A percentile compares a stretch with the other conserved stretches of the same genome.
phyloP scores from a whole-genome alignment of 2,888 invertebrate genomes.

The Hoplodrina blanda region DNA sequence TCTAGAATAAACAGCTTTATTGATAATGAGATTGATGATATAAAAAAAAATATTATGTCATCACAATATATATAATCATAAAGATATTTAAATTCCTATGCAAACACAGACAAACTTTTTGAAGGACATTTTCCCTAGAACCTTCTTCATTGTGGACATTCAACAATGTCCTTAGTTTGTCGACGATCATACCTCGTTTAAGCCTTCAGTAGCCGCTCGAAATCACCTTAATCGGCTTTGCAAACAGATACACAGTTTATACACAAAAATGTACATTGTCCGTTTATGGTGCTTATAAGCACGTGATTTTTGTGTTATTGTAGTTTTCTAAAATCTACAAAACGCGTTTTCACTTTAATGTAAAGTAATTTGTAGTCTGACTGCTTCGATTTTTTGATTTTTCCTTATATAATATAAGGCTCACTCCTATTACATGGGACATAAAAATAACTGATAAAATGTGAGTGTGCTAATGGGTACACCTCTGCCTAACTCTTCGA shows the following conservation, averaged over 20 bases:
- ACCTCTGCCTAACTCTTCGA: too few relatives aligned
- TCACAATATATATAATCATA: background rate
- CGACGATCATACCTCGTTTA: constrained; percentile 62
- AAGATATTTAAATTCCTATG: background rate
- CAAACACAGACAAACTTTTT: constrained; percentile 2
- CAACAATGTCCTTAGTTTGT: constrained; percentile 59
- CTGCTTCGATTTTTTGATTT: too few relatives aligned
- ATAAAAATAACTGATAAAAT: too few relatives aligned
- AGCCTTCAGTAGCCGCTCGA: constrained; percentile 68
- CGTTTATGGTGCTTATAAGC: background rate
- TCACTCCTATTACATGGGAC: too few relatives aligned
- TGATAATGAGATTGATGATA: background rate
- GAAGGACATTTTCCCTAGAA: constrained; percentile 18
- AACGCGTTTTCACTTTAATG: background rate
- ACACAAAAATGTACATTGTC: constrained; percentile 2
- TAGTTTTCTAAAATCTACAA: background rate
- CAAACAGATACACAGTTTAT: constrained; percentile 55
- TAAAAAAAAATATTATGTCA: background rate
- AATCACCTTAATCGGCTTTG: constrained; percentile 75
- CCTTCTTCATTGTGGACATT: constrained; percentile 44
- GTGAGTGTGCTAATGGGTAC: too few relatives aligned
- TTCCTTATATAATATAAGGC: too few relatives aligned
- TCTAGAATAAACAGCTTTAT: background rate
- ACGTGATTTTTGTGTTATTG: background rate
- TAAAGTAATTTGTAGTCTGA: too few relatives aligned